phyloP scores from a whole-genome alignment of 2,113 vertebrate genomes.

The Spea bombifrons region DNA sequence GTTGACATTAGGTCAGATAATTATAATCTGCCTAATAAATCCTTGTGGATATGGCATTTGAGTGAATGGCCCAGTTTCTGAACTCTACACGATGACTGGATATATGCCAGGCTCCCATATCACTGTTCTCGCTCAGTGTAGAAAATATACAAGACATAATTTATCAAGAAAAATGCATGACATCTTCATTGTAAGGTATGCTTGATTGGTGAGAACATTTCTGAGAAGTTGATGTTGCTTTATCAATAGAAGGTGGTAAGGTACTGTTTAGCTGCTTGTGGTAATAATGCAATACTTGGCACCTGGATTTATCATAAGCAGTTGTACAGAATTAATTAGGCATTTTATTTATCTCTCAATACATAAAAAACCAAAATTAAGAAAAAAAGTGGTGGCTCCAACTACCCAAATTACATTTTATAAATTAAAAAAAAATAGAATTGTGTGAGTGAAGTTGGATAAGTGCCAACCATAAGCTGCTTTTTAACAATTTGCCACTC shows the following conservation, averaged over 20 bases:
- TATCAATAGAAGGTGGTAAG: slow-evolving; percentile 1
- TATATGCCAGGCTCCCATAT: neutral
- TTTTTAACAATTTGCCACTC: too few species aligned
- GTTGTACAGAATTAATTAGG: too few species aligned
- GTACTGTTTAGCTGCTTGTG: neutral
- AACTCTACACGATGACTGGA: neutral
- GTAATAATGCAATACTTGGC: neutral
- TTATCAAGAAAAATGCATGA: neutral
- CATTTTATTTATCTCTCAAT: too few species aligned
- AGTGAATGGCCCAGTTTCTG: neutral
- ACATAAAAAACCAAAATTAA: too few species aligned
- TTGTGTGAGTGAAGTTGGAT: too few species aligned
- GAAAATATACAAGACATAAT: neutral
- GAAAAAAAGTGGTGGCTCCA: too few species aligned
- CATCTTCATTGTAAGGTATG: neutral
- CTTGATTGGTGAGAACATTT: neutral
- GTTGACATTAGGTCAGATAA: too few species aligned
- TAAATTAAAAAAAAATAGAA: too few species aligned
- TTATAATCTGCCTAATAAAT: too few species aligned
- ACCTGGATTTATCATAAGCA: neutral
- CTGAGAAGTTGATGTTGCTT: neutral
- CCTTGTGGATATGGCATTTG: neutral
- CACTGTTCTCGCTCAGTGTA: too few species aligned
- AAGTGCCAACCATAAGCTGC: too few species aligned
- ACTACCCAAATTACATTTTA: too few species aligned